These are phyloP conservation scores for Ochropleura plecta DNA, from an alignment of 2,888 invertebrate species.

Conservation along the genomic window DNA sequence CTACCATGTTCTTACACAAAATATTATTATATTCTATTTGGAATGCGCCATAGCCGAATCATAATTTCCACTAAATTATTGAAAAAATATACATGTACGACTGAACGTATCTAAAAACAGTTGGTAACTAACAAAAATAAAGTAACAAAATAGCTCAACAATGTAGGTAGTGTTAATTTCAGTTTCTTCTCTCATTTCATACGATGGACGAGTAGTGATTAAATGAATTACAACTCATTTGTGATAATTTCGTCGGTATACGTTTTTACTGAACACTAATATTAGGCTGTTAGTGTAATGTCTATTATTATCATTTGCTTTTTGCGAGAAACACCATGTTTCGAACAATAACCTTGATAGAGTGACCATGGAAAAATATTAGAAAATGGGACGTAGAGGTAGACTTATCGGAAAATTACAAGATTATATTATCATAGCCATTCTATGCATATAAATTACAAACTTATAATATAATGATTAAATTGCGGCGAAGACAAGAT, in stretches of 20 bases:
- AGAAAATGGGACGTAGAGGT: not conserved
- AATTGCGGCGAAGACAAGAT: not conserved
- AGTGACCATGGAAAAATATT: not conserved
- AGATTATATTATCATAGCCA: not conserved
- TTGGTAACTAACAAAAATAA: not conserved
- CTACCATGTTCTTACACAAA: too few relatives aligned
- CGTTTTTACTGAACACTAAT: conserved; percentile 31
- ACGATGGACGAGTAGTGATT: conserved; percentile 23
- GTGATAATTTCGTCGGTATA: conserved; percentile 42
- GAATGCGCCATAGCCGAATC: too few relatives aligned
- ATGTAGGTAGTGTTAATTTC: not conserved
- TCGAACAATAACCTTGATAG: conserved; percentile 1
- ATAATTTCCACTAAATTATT: too few relatives aligned
- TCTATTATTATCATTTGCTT: conserved; percentile 46
- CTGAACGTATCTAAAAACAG: not conserved
- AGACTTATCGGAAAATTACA: not conserved
- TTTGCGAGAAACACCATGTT: conserved; percentile 8
- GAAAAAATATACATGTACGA: too few relatives aligned
- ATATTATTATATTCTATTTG: too few relatives aligned
- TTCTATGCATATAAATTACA: conserved; percentile 12
- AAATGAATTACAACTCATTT: conserved; percentile 51
- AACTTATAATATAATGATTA: not conserved
- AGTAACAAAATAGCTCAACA: not conserved
- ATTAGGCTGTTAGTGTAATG: conserved; percentile 33
- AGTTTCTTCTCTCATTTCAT: conserved; percentile 7